Conservation (phyloP, 2,888 invertebrate species). For the Zelleria hepariella region DNA sequence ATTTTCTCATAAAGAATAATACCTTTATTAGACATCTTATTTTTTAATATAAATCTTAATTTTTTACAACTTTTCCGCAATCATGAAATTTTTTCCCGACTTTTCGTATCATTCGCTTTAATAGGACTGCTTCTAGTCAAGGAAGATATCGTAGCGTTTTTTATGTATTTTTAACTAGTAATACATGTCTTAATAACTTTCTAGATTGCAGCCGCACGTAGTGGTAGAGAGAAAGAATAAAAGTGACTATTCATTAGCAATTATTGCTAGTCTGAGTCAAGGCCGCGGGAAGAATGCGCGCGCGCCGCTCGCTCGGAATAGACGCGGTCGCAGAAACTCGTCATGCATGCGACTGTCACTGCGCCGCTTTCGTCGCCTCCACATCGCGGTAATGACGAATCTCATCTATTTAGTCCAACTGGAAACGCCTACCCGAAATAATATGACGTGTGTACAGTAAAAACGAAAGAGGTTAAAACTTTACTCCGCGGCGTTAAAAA, state of each 20-base stretch:
- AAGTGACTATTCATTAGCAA: background rate
- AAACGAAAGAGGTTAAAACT: background rate
- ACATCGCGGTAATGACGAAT: slow-evolving; percentile 8
- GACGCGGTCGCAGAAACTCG: slow-evolving; percentile 16
- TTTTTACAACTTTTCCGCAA: too few species aligned
- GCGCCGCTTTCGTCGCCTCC: background rate
- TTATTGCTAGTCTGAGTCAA: slow-evolving; percentile 18
- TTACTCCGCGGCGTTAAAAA: background rate
- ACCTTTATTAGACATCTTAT: too few species aligned
- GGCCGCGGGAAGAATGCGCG: slow-evolving; percentile 23
- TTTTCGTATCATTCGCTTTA: too few species aligned
- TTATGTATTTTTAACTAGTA: background rate
- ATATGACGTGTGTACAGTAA: background rate
- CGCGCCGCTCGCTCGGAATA: slow-evolving; percentile 14
- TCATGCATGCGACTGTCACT: slow-evolving; percentile 17
- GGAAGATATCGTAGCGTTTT: too few species aligned
- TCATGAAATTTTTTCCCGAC: too few species aligned
- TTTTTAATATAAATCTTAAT: too few species aligned
- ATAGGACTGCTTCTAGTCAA: too few species aligned
- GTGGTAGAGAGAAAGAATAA: background rate
- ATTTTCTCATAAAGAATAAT: slow-evolving; percentile 8
- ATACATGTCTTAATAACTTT: background rate
- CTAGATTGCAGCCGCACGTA: background rate
- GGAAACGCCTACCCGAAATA: background rate
- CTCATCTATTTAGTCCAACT: slow-evolving; percentile 6